phyloP scores from a whole-genome alignment of 2,113 vertebrate genomes.

The Bubo scandiacus region DNA sequence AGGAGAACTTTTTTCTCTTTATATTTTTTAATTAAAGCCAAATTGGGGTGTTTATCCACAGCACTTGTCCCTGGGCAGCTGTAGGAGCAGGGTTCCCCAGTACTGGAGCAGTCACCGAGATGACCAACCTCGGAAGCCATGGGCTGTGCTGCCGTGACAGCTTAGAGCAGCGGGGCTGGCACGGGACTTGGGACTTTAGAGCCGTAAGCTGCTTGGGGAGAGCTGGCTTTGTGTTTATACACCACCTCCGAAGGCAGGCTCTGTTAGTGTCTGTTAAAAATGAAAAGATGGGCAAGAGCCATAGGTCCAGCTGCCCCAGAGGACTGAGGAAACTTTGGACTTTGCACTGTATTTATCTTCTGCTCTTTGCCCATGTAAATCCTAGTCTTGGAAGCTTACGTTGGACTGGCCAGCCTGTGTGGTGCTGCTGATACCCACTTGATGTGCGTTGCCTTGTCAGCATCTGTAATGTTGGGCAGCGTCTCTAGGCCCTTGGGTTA shows the following conservation, averaged over 20 bases:
- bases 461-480: not conserved
- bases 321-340: not conserved
- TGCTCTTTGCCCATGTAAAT: not conserved
- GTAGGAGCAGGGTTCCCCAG: not conserved
- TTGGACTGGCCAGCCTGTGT: accelerated
- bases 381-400: not conserved
- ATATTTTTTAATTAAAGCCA: not conserved
- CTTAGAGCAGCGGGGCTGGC: not conserved
- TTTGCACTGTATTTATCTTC: not conserved
- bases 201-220: slow-evolving; percentile 33
- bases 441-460: accelerated
- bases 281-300: not conserved
- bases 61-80: not conserved
- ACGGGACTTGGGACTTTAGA: not conserved
- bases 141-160: not conserved
- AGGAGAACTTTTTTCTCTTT: not conserved
- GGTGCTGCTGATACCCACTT: not conserved
- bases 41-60: not conserved
- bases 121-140: accelerated
- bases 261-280: accelerated
- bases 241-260: not conserved
- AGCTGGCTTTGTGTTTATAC: not conserved
- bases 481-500: not conserved
- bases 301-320: not conserved
- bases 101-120: accelerated